These are phyloP conservation scores for Drosophila baimaii DNA, from an alignment of 1,140 invertebrate species.

Conservation along the genomic window DNA sequence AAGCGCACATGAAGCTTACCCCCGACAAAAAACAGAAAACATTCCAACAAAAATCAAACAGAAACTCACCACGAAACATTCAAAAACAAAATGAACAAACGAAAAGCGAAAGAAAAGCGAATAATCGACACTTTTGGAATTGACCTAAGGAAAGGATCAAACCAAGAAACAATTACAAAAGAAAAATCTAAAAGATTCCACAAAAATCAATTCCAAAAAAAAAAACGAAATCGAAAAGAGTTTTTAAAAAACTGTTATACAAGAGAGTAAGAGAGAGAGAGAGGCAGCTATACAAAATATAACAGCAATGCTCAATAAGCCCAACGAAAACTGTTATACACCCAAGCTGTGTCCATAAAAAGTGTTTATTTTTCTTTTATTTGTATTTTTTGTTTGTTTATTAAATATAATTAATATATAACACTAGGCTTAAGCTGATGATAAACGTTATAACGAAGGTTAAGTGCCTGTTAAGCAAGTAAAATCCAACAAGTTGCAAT, in stretches of 20 bases:
- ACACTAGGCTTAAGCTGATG: constrained; percentile 18
- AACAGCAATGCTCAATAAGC: constrained; percentile 56
- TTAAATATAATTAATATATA: too few relatives aligned
- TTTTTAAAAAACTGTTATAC: constrained; percentile 12
- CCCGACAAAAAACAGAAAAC: constrained; percentile 5
- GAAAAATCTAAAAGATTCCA: neutral
- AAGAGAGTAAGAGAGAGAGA: constrained; percentile 11
- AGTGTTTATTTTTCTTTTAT: constrained; percentile 21
- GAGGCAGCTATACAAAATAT: constrained; percentile 25
- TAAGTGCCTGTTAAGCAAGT: constrained; percentile 68
- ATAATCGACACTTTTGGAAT: constrained; percentile 28
- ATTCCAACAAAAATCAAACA: constrained; percentile 27
- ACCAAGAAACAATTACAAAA: neutral
- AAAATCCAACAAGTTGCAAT: constrained; percentile 64
- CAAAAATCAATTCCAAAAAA: constrained; percentile 14
- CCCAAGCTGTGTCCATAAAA: constrained; percentile 7
- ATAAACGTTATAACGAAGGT: constrained; percentile 44
- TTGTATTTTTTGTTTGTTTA: constrained; percentile 19
- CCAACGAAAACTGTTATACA: constrained; percentile 51
- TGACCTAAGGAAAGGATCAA: neutral
- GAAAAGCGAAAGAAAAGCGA: constrained; percentile 15
- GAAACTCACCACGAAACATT: constrained; percentile 21
- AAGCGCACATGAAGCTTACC: constrained; percentile 12
- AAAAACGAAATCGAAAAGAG: constrained; percentile 22
- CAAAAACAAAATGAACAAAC: constrained; percentile 11